These are phyloP conservation scores for Gryllus bimaculatus DNA, from an alignment of 1,140 invertebrate species.

Conservation along the genomic window DNA sequence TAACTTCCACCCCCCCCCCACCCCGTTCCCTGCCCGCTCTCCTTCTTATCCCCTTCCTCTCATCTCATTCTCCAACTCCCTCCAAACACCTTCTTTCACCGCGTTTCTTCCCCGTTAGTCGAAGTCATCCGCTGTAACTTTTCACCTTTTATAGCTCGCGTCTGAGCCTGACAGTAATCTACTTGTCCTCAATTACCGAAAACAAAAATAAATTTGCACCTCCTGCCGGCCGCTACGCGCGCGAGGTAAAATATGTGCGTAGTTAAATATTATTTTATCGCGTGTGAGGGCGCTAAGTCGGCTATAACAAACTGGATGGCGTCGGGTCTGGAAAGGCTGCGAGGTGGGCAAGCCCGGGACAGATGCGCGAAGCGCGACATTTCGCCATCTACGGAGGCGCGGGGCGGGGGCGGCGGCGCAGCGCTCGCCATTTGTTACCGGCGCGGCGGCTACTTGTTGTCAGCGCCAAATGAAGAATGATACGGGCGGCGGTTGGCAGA, in stretches of 20 bases:
- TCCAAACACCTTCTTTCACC: neutral
- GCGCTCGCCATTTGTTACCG: neutral
- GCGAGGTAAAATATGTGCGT: neutral
- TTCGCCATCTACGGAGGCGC: no score
- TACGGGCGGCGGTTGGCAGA: neutral
- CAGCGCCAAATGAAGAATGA: neutral
- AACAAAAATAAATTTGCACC: constrained; percentile 1
- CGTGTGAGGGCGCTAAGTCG: neutral
- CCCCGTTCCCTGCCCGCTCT: neutral
- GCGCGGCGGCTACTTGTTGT: neutral
- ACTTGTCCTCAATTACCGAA: constrained; percentile 1
- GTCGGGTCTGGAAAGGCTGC: no score
- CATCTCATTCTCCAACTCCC: neutral
- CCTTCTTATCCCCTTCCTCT: neutral
- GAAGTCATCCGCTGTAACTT: neutral
- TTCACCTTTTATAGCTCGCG: neutral
- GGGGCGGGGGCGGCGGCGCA: no score
- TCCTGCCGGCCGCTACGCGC: neutral
- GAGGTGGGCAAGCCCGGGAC: no score
- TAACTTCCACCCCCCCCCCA: neutral
- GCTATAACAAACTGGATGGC: neutral
- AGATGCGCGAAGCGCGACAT: no score
- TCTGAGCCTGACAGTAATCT: neutral
- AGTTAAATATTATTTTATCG: constrained; percentile 6
- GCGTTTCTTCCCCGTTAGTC: no score